Conservation (phyloP, 2,888 invertebrate genomes). For the Meloe dianella region DNA sequence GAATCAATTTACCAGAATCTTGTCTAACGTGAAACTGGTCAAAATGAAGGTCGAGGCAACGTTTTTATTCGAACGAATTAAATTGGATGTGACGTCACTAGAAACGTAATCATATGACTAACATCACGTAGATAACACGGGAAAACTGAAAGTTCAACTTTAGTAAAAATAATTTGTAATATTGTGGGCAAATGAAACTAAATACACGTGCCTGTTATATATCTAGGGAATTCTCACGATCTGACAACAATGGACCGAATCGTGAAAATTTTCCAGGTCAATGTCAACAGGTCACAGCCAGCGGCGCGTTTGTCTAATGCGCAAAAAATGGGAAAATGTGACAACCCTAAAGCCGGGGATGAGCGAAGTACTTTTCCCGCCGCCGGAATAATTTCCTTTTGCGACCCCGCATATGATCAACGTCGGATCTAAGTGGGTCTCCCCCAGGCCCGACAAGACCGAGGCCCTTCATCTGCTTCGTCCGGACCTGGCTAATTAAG, state of each 20-base stretch:
- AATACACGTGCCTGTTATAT: not conserved
- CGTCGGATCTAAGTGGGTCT: too few species aligned
- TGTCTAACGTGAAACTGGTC: not conserved
- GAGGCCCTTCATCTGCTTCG: too few species aligned
- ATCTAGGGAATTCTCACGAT: not conserved
- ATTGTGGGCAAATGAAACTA: not conserved
- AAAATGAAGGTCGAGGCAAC: not conserved
- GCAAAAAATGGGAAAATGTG: too few species aligned
- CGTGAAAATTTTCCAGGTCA: not conserved
- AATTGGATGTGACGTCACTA: not conserved
- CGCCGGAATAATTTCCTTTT: too few species aligned
- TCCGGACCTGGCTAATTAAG: too few species aligned
- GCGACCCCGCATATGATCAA: too few species aligned
- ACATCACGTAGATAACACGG: conserved; percentile 3
- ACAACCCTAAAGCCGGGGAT: too few species aligned
- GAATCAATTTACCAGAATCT: not conserved
- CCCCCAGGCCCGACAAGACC: too few species aligned
- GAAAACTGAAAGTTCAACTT: not conserved
- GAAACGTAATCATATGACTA: not conserved
- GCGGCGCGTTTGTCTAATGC: too few species aligned
- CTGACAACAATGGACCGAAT: not conserved
- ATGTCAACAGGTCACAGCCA: not conserved
- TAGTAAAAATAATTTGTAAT: not conserved
- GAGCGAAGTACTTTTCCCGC: too few species aligned
- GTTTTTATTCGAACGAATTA: not conserved